These are phyloP conservation scores for Malurus splendens DNA, from an alignment of 2,797 vertebrate species.

Conservation along the genomic window DNA sequence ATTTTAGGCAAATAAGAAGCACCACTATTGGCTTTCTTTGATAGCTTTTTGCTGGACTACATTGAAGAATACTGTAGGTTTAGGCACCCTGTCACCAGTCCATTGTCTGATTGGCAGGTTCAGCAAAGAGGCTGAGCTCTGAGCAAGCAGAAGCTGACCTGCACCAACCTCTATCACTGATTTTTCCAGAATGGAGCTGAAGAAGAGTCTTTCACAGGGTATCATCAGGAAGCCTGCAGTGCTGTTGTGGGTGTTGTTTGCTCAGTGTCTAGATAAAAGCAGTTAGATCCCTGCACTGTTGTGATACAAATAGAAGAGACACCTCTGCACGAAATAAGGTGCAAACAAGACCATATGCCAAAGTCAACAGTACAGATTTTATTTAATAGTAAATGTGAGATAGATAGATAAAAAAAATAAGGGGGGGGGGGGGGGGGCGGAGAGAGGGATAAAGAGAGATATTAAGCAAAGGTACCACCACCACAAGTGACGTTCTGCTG, in stretches of 20 bases:
- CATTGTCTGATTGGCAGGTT: neutral
- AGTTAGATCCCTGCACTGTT: neutral
- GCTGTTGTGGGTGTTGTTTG: neutral
- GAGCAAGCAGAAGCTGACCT: neutral
- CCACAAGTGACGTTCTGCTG: rapidly evolving
- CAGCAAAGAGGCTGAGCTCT: neutral
- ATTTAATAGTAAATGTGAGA: neutral
- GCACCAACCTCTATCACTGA: neutral
- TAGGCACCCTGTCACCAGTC: neutral
- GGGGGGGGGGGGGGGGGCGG: neutral
- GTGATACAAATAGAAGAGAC: rapidly evolving
- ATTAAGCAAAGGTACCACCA: neutral
- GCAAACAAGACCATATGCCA: neutral
- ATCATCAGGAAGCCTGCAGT: neutral
- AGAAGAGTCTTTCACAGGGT: neutral
- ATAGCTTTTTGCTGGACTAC: neutral
- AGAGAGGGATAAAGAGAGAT: neutral
- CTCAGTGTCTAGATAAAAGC: conserved; percentile 2
- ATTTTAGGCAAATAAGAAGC: neutral
- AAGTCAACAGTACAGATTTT: neutral
- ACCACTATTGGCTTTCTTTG: neutral
- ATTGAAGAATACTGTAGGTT: neutral
- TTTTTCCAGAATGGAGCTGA: neutral
- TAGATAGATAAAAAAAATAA: neutral
- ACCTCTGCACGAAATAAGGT: rapidly evolving